phyloP scores from a whole-genome alignment of 1,140 invertebrate species.

The Cepaea nemoralis region DNA sequence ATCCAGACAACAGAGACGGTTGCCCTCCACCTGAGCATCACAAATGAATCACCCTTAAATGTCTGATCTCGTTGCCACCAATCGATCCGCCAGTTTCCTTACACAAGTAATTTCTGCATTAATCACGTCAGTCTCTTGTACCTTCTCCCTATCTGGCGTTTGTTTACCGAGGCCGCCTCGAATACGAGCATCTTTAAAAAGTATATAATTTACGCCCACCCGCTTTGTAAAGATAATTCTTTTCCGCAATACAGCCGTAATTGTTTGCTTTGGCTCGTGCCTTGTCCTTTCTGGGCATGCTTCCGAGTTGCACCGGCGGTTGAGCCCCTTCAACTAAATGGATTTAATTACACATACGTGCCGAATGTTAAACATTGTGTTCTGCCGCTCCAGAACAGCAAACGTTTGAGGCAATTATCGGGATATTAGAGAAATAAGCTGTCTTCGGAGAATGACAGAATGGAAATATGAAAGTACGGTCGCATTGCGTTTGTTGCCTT shows the following conservation, averaged over 20 bases:
- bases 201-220: slow-evolving; percentile 2
- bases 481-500: neutral
- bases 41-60: neutral
- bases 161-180: neutral
- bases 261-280: neutral
- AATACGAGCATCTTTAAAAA: neutral
- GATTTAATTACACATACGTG: slow-evolving; percentile 20
- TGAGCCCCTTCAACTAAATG: neutral
- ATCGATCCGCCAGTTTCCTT: neutral
- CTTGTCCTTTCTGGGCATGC: neutral
- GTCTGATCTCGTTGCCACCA: neutral
- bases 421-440: slow-evolving; percentile 5
- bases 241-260: neutral
- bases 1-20: neutral
- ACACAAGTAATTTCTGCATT: neutral
- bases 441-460: neutral
- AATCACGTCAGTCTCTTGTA: neutral
- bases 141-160: slow-evolving; percentile 7
- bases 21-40: neutral
- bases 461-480: neutral
- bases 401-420: slow-evolving; percentile 9
- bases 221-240: slow-evolving; percentile 1
- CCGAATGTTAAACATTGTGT: slow-evolving; percentile 3
- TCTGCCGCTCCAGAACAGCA: neutral
- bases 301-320: neutral